These are phyloP conservation scores for honey bee (Apis mellifera) DNA, from an alignment of 1,140 invertebrate species.

Conservation along the genomic window DNA sequence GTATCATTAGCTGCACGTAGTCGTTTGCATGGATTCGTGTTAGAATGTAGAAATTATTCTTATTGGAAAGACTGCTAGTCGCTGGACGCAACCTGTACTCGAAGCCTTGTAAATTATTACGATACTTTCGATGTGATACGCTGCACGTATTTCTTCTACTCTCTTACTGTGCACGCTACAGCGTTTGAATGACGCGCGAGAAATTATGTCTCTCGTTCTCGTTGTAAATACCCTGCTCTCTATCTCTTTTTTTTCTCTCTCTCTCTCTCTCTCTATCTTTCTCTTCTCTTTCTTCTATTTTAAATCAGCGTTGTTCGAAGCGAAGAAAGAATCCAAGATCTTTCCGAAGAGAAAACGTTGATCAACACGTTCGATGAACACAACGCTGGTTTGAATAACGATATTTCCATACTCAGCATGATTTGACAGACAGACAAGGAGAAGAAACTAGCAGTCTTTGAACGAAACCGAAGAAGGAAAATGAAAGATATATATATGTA, in stretches of 20 bases:
- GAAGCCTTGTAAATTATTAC: slow-evolving; percentile 27
- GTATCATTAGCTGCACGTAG: slow-evolving; percentile 58
- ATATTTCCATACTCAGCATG: not conserved
- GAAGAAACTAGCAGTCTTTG: slow-evolving; percentile 30
- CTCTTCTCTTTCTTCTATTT: not conserved
- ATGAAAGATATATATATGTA: not conserved
- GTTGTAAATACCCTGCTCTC: slow-evolving; percentile 6
- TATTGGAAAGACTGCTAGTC: slow-evolving; percentile 29
- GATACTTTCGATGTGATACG: slow-evolving; percentile 27
- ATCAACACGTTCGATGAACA: not conserved
- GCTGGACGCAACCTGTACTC: slow-evolving; percentile 19
- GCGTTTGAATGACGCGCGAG: not conserved
- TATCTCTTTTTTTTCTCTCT: not conserved
- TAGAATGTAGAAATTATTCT: slow-evolving; percentile 34
- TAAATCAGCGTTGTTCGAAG: not conserved
- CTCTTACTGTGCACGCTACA: not conserved
- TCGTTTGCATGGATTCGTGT: slow-evolving; percentile 59
- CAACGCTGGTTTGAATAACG: not conserved
- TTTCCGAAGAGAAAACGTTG: not conserved
- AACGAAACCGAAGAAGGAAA: not conserved
- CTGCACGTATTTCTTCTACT: not conserved
- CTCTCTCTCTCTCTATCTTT: too few relatives aligned
- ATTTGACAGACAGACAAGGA: not conserved
- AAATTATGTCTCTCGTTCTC: not conserved
- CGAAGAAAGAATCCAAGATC: not conserved